Conservation (phyloP, 2,113 vertebrate species). For the Callipepla squamata region DNA sequence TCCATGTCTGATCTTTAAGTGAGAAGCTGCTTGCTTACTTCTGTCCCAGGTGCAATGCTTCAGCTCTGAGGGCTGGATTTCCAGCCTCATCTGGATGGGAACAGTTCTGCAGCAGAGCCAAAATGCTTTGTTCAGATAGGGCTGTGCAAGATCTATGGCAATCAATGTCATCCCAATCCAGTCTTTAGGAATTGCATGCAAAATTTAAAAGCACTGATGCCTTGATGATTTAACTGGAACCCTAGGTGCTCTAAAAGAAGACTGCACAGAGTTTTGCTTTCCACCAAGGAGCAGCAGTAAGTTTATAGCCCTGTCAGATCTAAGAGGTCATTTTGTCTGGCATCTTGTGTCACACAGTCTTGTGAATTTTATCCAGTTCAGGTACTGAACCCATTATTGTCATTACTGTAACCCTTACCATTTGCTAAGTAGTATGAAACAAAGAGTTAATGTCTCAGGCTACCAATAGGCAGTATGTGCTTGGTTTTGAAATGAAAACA, state of each 20-base stretch:
- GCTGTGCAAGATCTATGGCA: neutral
- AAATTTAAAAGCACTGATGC: neutral
- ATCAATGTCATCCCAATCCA: neutral
- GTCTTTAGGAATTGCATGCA: neutral
- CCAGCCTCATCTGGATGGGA: neutral
- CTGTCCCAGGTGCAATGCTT: neutral
- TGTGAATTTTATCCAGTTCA: neutral
- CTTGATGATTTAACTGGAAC: neutral
- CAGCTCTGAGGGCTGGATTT: neutral
- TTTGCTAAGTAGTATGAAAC: neutral
- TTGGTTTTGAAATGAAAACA: constrained; percentile 2
- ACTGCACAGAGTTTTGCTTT: neutral
- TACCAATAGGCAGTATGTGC: neutral
- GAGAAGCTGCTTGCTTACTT: neutral
- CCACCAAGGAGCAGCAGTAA: neutral
- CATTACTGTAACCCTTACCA: neutral
- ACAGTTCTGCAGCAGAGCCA: neutral
- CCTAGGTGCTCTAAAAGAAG: neutral
- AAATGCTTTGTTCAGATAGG: neutral
- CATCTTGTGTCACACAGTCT: neutral
- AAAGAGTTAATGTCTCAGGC: neutral
- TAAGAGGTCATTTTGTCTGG: neutral
- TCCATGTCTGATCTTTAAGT: neutral
- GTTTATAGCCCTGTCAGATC: neutral
- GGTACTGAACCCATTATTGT: neutral